phyloP scores from a whole-genome alignment of 2,888 invertebrate species.

The Nemapogon koenigi region DNA sequence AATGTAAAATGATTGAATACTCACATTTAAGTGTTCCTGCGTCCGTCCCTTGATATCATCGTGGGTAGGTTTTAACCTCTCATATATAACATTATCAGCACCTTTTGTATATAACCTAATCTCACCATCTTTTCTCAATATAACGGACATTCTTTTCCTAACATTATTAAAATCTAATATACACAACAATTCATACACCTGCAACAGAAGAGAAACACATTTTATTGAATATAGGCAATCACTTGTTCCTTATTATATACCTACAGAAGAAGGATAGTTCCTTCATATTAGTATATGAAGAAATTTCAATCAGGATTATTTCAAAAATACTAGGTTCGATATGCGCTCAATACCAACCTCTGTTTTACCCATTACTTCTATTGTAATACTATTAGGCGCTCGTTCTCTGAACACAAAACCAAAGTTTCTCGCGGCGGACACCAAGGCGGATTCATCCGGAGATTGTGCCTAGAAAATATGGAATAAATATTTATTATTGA shows the following conservation, averaged over 20 bases:
- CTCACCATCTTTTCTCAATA: conserved; percentile 81
- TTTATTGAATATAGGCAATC: no score
- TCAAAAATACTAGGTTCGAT: conserved; percentile 1
- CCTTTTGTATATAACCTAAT: conserved; percentile 95
- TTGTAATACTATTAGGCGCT: conserved; percentile 91
- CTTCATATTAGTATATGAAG: not conserved
- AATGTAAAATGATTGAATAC: conserved; percentile 27
- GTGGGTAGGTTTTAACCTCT: conserved; percentile 81
- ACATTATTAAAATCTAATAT: conserved; percentile 99
- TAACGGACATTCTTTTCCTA: conserved; percentile 98
- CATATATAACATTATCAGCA: conserved; percentile 97
- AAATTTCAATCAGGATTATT: not conserved
- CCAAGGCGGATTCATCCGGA: conserved; percentile 97
- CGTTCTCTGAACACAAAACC: conserved; percentile 97
- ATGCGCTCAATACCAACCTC: conserved; percentile 55
- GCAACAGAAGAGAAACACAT: conserved; percentile 41
- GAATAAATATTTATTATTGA: not conserved
- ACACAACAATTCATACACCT: conserved; percentile 94
- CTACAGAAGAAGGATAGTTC: no score
- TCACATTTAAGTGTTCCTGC: conserved; percentile 93
- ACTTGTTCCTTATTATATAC: no score
- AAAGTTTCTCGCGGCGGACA: conserved; percentile 97
- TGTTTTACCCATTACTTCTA: conserved; percentile 82
- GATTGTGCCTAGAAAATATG: conserved; percentile 83
- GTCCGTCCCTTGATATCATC: conserved; percentile 81